These are phyloP conservation scores for Rhizomys pruinosus DNA, from an alignment of 2,113 vertebrate genomes.

Conservation along the genomic window DNA sequence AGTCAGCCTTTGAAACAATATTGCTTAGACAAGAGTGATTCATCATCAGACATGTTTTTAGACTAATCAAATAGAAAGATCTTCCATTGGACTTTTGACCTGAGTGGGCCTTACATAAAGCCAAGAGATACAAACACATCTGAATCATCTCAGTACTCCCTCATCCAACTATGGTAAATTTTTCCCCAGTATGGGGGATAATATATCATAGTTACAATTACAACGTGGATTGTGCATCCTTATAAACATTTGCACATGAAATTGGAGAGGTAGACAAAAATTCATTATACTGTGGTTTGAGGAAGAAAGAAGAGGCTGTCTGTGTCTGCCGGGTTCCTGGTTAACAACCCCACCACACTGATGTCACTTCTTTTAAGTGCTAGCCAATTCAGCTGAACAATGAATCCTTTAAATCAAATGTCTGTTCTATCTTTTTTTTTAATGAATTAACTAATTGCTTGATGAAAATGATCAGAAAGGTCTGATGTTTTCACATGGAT, in stretches of 20 bases:
- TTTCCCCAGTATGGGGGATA: not conserved
- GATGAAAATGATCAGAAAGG: constrained; percentile 41
- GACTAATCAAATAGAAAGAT: not conserved
- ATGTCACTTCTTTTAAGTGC: not conserved
- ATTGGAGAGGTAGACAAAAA: constrained; percentile 42
- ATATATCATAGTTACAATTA: not conserved
- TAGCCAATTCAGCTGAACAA: constrained; percentile 52
- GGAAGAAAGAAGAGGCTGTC: constrained; percentile 31
- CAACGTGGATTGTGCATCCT: constrained; percentile 6
- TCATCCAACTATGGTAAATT: not conserved
- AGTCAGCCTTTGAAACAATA: not conserved
- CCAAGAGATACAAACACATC: not conserved
- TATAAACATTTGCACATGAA: constrained; percentile 48
- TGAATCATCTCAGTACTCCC: not conserved
- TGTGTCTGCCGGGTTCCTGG: not conserved
- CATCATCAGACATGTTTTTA: not conserved
- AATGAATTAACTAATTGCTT: constrained; percentile 57
- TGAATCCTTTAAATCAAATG: constrained; percentile 32
- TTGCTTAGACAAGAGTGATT: not conserved
- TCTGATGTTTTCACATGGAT: not conserved
- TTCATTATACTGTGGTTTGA: not conserved
- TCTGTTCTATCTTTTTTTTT: constrained; percentile 27
- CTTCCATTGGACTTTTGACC: not conserved
- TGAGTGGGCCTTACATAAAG: not conserved
- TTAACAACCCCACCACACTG: not conserved